Conservation (phyloP, 2,888 invertebrate genomes). For the Pseudeuparius sepicola region DNA sequence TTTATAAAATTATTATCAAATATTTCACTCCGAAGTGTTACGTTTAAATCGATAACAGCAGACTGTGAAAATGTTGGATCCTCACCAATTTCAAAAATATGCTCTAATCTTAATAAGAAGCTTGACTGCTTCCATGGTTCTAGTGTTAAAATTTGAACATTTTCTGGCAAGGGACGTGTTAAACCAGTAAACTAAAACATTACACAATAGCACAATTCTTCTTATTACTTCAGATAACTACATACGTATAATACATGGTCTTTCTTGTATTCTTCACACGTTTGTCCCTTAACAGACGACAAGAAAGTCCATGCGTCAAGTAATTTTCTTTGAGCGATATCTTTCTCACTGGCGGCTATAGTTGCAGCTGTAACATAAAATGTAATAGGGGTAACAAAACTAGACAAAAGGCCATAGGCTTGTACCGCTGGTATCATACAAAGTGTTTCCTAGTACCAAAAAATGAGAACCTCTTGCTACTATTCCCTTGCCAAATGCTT, state of each 20-base stretch:
- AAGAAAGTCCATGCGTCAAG: conserved; percentile 50
- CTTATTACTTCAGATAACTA: no score
- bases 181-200: conserved; percentile 21
- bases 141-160: conserved; percentile 48
- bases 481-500: conserved; percentile 53
- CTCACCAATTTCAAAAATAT: conserved; percentile 44
- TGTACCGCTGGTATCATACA: no score
- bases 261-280: conserved; percentile 12
- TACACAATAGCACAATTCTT: no score
- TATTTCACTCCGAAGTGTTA: no score
- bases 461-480: conserved; percentile 48
- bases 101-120: conserved; percentile 47
- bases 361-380: conserved; percentile 32
- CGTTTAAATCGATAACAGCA: conserved; percentile 43
- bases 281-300: conserved; percentile 8
- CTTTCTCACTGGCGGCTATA: conserved; percentile 34
- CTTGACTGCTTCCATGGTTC: conserved; percentile 49
- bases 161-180: conserved; percentile 41
- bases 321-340: conserved; percentile 42
- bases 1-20: no score
- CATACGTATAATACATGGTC: conserved; percentile 12
- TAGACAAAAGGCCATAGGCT: no score
- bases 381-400: no score
- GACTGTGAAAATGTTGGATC: conserved; percentile 37
- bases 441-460: conserved; percentile 17